phyloP scores from a whole-genome alignment of 1,140 invertebrate species.

The Helicoverpa armigera region DNA sequence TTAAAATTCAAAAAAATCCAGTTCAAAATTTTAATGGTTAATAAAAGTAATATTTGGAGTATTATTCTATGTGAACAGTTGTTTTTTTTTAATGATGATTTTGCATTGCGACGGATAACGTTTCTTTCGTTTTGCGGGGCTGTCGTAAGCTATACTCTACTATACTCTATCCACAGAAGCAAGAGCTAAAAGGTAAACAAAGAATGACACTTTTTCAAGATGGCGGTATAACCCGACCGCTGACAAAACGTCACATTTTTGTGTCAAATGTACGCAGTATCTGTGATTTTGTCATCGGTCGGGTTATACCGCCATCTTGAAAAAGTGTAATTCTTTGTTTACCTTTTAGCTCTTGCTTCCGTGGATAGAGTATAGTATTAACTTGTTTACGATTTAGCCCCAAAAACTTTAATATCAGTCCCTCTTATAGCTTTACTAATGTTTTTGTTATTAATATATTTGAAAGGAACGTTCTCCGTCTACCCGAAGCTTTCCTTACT shows the following conservation, averaged over 20 bases:
- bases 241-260: too few species aligned
- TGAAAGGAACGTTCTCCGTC: background rate
- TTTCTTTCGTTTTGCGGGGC: constrained; percentile 9
- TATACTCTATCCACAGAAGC: too few species aligned
- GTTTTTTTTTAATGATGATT: constrained; percentile 24
- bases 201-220: too few species aligned
- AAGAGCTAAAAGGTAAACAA: too few species aligned
- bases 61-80: constrained; percentile 36
- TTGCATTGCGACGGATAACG: constrained; percentile 19
- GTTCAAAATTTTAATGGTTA: constrained; percentile 27
- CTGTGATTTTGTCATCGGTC: too few species aligned
- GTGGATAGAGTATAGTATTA: too few species aligned
- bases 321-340: too few species aligned
- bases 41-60: constrained; percentile 38
- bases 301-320: too few species aligned
- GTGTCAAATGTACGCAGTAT: too few species aligned
- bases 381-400: background rate
- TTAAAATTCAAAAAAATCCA: constrained; percentile 29
- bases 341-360: too few species aligned
- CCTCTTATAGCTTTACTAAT: constrained; percentile 3
- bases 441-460: constrained; percentile 5
- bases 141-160: background rate
- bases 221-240: too few species aligned
- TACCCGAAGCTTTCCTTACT: constrained; percentile 31
- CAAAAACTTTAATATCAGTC: background rate